These are phyloP conservation scores for Campylomormyrus numenius DNA, from an alignment of 2,113 vertebrate species.

Conservation along the genomic window DNA sequence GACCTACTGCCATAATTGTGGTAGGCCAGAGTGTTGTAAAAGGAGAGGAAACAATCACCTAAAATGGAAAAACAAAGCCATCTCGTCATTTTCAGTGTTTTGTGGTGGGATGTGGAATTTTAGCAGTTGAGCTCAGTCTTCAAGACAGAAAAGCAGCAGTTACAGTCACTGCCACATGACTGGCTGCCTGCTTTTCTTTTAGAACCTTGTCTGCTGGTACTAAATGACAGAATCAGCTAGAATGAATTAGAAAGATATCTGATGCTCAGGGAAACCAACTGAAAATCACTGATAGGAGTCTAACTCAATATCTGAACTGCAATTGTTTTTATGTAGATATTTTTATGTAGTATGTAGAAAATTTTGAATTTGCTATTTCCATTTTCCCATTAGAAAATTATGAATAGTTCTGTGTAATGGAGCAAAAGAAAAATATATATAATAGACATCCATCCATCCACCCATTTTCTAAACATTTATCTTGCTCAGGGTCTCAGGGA, in stretches of 20 bases:
- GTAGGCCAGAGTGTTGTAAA: background rate
- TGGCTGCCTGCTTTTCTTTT: background rate
- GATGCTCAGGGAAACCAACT: background rate
- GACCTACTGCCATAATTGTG: background rate
- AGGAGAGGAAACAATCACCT: background rate
- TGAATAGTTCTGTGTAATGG: background rate
- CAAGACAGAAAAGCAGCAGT: background rate
- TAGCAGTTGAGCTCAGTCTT: background rate
- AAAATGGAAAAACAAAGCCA: background rate
- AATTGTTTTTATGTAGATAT: background rate
- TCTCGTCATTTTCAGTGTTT: background rate
- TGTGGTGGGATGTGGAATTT: background rate
- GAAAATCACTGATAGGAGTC: background rate
- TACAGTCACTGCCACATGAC: background rate
- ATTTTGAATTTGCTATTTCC: background rate
- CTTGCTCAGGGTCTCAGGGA: background rate
- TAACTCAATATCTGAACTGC: background rate
- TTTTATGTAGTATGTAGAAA: background rate
- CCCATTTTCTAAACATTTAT: background rate
- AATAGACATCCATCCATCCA: background rate
- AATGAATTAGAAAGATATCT: background rate
- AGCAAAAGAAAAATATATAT: background rate
- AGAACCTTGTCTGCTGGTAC: background rate
- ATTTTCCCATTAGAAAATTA: background rate
- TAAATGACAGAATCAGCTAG: background rate